phyloP scores from a whole-genome alignment of 2,888 invertebrate genomes.

The Tetragonula carbonaria region DNA sequence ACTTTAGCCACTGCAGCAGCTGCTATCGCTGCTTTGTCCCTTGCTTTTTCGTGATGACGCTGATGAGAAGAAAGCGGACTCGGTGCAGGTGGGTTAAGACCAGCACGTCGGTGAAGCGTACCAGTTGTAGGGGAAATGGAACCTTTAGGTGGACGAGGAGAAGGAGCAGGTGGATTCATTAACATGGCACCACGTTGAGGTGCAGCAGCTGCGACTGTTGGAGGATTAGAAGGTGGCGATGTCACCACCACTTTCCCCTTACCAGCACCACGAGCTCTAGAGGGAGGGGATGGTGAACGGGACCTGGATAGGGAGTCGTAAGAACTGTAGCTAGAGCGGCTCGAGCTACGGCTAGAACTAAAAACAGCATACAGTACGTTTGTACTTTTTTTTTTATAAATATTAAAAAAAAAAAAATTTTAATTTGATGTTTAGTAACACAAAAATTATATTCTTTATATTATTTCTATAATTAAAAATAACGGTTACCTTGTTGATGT shows the following conservation, averaged over 20 bases:
- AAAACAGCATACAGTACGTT: slow-evolving; percentile 73
- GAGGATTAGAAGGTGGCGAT: slow-evolving; percentile 78
- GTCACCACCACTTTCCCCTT: slow-evolving; percentile 79
- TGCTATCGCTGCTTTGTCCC: slow-evolving; percentile 80
- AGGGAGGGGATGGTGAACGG: slow-evolving; percentile 84
- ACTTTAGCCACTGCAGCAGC: slow-evolving; percentile 82
- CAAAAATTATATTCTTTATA: background rate
- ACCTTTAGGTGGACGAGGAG: slow-evolving; percentile 84
- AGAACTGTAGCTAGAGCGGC: slow-evolving; percentile 84
- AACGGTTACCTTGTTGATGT: slow-evolving; percentile 86
- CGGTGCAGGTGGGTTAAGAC: slow-evolving; percentile 82
- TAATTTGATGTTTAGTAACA: background rate
- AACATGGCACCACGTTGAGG: slow-evolving; percentile 88
- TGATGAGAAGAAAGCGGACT: slow-evolving; percentile 78
- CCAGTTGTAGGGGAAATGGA: slow-evolving; percentile 82
- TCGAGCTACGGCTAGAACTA: slow-evolving; percentile 85
- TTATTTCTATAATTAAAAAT: slow-evolving; percentile 1
- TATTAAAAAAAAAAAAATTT: slow-evolving; percentile 9
- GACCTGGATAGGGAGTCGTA: slow-evolving; percentile 84
- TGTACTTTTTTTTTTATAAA: slow-evolving; percentile 51
- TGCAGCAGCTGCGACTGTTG: slow-evolving; percentile 82
- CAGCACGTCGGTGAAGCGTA: slow-evolving; percentile 81
- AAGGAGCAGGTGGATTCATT: slow-evolving; percentile 91
- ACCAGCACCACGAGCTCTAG: slow-evolving; percentile 82
- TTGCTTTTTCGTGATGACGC: slow-evolving; percentile 78